Evolutionary conservation across 1,140 invertebrate genomes (phyloP), one percentile per base, ranked within the genome.

Genomic region (Zaprionus kolodkinae): DNA sequence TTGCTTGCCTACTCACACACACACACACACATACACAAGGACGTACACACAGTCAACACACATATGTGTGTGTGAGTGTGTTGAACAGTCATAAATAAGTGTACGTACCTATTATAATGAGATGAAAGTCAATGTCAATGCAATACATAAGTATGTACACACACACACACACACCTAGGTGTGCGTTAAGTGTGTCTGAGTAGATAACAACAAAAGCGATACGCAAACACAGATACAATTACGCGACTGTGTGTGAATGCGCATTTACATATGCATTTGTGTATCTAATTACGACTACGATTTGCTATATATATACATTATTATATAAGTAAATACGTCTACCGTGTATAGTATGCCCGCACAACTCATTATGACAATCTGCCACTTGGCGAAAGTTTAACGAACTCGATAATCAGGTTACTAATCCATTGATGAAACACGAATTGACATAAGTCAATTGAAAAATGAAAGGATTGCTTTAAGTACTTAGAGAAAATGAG

Each of bases 61-160:
- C 52, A 64, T 12, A 64, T 12, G 9, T 45, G 21, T 40, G 27
- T 69, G 56, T 12, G 6, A 36, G 17, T 43, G n/a, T 71, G 48
- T 68, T 69, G 56, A 76, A 67, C 69, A 87, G 74, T 79, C 83
- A 82, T 82, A 87, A 82, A 87, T 86, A 86, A 79, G 69, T 67
- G 38, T 68, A 79, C 70, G 74, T 82, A 79, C 67, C 72, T 76
- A 87, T 82, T 83, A 87, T 86, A 86, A 86, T 83, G 83, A 87
- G 83, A 82, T 87, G 79, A 86, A 87, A 87, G 83, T 87, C 83
- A 87, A 88, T 87, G 82, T 86, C 82, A 87, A 82, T 87, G 83
- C 62, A 79, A 70, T 56, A 72, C 61, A 72, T 65, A 65, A 33
- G 62, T 57, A 57, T 56, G 38, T 55, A 67, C 61, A 38, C 15